Base-by-base conservation (phyloP, 2,113 vertebrate genomes). In the Candoia aspera region DNA sequence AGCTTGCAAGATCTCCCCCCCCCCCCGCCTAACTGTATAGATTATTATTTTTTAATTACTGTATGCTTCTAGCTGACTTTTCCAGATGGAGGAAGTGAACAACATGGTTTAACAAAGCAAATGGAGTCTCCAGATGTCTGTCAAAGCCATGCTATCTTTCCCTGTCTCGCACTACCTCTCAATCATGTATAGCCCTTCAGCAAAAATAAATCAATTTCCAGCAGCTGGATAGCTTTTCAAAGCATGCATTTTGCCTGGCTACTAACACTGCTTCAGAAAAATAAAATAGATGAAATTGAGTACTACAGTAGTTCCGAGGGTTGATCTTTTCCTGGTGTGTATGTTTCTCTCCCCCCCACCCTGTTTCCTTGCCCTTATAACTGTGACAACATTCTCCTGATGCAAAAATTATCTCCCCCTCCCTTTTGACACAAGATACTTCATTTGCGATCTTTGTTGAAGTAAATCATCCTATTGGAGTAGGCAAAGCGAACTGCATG, bases 401-500 rank as follows among this genome's bases (percentile, higher is more conserved):
- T 55, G 17, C 17, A 79, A 42, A 79, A 21, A 79, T 79, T 15
- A 79, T 8, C 73, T 37, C 33, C 73, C 17, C 37, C 73, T 79
- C 73, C 73, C 33, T 33, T 79, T 79, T 79, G 17, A 21, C 33
- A 42, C 17, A 42, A 42, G 33, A 42, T 79, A 0, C 58, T 94
- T 95, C 29, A 92, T 1, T 79, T 88, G 1, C 21, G 91, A 0
- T 68, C 92, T 94, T 93, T 96, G 91, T 21, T 88, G 84, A 93
- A 2, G 13, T 37, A 89, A 87, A n/a, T 33, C 90, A 60, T 93
- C 94, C 92, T 11, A n/a, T 94, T 95, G 29, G 86, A 26, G 55
- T 83, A 26, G 42, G 23, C 46, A 95, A 73, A 21, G 86, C 19
- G 84, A 46, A 57, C 53, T 96, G 94, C 84, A 93, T 96, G 94